phyloP scores from a whole-genome alignment of 1,140 invertebrate species.

The Globodera ellingtonae region DNA sequence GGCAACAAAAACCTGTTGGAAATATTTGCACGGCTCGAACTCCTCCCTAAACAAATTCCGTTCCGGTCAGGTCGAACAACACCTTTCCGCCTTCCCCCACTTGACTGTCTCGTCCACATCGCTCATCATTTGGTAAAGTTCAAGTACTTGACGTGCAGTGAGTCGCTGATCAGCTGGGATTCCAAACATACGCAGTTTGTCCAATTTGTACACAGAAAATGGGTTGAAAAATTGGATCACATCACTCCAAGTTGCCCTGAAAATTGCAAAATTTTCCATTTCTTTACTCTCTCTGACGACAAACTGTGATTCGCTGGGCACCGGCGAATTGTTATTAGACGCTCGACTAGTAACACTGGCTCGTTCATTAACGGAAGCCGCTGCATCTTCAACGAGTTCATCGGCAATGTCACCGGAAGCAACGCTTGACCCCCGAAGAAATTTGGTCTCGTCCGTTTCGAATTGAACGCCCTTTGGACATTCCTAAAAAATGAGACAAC shows the following conservation, averaged over 20 bases:
- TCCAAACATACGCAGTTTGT: conserved; percentile 63
- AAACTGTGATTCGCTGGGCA: conserved; percentile 7
- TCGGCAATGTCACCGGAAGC: background rate
- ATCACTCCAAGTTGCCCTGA: conserved; percentile 23
- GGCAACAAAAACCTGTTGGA: conserved; percentile 27
- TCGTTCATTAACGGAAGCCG: background rate
- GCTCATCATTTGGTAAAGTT: conserved; percentile 59
- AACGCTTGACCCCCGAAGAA: conserved; percentile 27
- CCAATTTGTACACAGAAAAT: conserved; percentile 61
- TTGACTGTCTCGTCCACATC: conserved; percentile 53
- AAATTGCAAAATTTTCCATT: background rate
- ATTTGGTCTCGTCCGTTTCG: conserved; percentile 28
- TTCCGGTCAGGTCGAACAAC: background rate
- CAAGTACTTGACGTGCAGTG: conserved; percentile 60
- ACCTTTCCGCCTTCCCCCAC: conserved; percentile 14
- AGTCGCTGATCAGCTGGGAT: conserved; percentile 63
- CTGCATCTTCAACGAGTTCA: background rate
- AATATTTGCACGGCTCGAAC: conserved; percentile 60
- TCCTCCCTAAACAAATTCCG: conserved; percentile 45
- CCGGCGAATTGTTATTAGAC: background rate
- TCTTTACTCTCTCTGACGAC: background rate
- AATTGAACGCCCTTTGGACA: conserved; percentile 38
- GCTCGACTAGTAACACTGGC: background rate
- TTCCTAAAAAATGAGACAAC: conserved; percentile 20
- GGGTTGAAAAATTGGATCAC: conserved; percentile 56